Evolutionary conservation across 2,797 vertebrate genomes (phyloP).

Genomic region (Cryptoblepharus egeriae): DNA sequence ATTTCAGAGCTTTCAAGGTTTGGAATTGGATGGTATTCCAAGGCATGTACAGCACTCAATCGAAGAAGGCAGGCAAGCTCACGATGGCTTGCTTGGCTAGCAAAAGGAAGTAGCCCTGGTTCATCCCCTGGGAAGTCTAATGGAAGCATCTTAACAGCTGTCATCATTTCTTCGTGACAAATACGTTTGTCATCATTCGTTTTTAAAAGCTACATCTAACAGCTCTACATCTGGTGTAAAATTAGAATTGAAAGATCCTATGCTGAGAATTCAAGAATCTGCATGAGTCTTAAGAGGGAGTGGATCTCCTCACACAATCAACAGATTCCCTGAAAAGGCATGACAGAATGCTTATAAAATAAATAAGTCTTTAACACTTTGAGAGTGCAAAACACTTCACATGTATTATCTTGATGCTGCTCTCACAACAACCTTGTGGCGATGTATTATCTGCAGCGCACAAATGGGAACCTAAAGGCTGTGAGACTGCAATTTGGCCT

Average conservation of each 20-base stretch:
- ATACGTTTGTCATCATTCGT: slow-evolving; percentile 69
- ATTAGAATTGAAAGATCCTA: not conserved
- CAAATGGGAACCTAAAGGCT: no score
- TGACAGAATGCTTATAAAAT: not conserved
- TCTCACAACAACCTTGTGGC: no score
- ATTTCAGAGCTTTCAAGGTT: slow-evolving; percentile 46
- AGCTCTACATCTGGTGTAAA: slow-evolving; percentile 52
- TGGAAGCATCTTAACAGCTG: slow-evolving; percentile 72
- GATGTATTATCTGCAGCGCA: no score
- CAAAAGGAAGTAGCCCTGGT: slow-evolving; percentile 60
- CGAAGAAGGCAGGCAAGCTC: slow-evolving; percentile 3
- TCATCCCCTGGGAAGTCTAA: slow-evolving; percentile 69
- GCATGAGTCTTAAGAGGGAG: not conserved
- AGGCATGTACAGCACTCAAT: slow-evolving; percentile 36
- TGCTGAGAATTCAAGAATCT: not conserved
- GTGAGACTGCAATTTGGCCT: no score
- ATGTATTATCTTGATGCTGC: not conserved
- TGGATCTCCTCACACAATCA: not conserved
- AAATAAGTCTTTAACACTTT: not conserved
- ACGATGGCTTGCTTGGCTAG: slow-evolving; percentile 45
- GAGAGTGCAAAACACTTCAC: not conserved
- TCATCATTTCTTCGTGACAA: slow-evolving; percentile 64
- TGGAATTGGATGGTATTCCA: slow-evolving; percentile 17
- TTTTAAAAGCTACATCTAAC: slow-evolving; percentile 51
- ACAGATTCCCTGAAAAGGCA: not conserved